phyloP scores from a whole-genome alignment of 53 echinoderm and acorn worm species.

The Astropecten irregularis region DNA sequence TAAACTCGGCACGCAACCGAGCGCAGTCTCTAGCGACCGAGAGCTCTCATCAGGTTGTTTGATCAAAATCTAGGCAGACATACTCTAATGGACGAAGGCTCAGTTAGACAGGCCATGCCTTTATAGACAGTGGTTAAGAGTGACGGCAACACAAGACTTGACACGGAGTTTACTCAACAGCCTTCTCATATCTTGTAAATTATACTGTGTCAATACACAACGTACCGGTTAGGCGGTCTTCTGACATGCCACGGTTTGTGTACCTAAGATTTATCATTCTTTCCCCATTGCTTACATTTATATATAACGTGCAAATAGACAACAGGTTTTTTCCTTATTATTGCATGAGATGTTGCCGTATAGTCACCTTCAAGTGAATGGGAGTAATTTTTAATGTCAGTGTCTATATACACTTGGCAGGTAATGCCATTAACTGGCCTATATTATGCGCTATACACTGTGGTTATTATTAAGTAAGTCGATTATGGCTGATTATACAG shows the following conservation, averaged over 20 bases:
- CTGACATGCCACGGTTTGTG: background rate
- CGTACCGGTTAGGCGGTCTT: background rate
- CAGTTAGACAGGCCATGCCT: background rate
- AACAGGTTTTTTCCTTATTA: slow-evolving; percentile 43
- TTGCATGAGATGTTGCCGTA: no score
- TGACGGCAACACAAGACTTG: no score
- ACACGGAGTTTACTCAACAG: background rate
- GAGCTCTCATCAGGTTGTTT: background rate
- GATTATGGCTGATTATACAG: no score
- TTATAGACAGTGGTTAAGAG: no score
- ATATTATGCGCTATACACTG: no score
- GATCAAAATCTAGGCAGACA: slow-evolving; percentile 27
- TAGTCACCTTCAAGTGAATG: no score
- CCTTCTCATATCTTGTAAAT: slow-evolving; percentile 15
- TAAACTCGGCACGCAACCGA: no score
- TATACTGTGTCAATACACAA: slow-evolving; percentile 28
- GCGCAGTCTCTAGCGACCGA: background rate
- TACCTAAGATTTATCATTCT: slow-evolving; percentile 17
- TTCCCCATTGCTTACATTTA: background rate
- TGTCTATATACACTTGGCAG: no score
- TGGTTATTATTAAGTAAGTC: no score
- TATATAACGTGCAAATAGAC: slow-evolving; percentile 33
- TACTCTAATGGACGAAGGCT: background rate
- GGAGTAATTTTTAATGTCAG: no score
- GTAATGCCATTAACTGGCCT: no score